Conservation (phyloP, 2,113 vertebrate species). For the Sylvia atricapilla region DNA sequence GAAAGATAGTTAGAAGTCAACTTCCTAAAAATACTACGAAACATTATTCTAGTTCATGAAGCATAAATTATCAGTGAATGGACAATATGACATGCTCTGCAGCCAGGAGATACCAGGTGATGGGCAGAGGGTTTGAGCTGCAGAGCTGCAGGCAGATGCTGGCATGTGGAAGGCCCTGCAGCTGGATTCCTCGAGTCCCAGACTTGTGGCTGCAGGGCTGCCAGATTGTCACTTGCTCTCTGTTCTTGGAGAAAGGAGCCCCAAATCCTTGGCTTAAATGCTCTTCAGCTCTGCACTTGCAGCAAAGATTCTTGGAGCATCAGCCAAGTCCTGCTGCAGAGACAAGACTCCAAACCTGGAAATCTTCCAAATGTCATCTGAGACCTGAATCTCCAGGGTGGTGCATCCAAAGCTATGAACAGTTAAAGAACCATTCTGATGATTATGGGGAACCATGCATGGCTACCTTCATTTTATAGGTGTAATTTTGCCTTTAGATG, state of each 20-base stretch:
- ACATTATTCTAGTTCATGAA: not conserved
- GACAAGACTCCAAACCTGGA: not conserved
- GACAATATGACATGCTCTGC: not conserved
- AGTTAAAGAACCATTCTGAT: not conserved
- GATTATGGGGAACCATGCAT: not conserved
- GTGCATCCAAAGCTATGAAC: not conserved
- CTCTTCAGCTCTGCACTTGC: not conserved
- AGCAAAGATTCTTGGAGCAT: not conserved
- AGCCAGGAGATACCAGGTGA: not conserved
- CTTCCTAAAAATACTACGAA: not conserved
- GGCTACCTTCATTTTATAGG: not conserved
- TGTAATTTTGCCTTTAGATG: not conserved
- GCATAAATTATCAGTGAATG: not conserved
- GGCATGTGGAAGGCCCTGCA: not conserved
- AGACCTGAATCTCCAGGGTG: not conserved
- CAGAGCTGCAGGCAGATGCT: not conserved
- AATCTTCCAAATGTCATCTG: not conserved
- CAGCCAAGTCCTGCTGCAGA: not conserved
- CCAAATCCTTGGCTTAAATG: not conserved
- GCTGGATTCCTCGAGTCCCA: accelerated
- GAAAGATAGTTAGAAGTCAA: not conserved
- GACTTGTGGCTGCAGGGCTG: not conserved
- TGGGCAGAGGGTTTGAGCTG: not conserved
- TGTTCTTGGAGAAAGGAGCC: not conserved
- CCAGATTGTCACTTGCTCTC: not conserved